A percentile compares a stretch with the other conserved stretches of the same genome.
Evolutionary conservation across 1,140 invertebrate species (phyloP).

Genomic region (Scylla paramamosain): DNA sequence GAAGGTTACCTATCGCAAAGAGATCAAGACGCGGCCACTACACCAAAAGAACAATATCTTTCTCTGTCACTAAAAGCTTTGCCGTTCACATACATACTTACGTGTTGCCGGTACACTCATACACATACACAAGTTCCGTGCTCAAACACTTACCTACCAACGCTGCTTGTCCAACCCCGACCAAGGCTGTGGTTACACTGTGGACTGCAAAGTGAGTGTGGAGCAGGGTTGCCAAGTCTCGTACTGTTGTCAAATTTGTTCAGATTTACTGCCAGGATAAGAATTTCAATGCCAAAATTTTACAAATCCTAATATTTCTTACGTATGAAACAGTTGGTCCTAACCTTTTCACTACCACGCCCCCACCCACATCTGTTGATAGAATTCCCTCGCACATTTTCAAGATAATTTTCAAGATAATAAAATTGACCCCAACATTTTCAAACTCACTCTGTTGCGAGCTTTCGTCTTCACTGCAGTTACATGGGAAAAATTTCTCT

Average conservation of each 20-base stretch:
- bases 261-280: neutral
- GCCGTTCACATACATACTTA: too few species aligned
- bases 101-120: too few species aligned
- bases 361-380: neutral
- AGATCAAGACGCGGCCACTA: too few species aligned
- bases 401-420: constrained; percentile 30
- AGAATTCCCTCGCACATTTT: constrained; percentile 56
- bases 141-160: too few species aligned
- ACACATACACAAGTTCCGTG: too few species aligned
- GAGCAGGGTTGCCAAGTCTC: neutral
- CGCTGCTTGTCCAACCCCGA: too few species aligned
- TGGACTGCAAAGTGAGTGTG: too few species aligned
- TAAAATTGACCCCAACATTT: constrained; percentile 58
- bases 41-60: too few species aligned
- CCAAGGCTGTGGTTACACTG: too few species aligned
- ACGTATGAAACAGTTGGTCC: neutral
- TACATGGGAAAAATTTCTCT: constrained; percentile 62
- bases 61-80: too few species aligned
- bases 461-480: constrained; percentile 62
- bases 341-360: neutral
- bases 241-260: neutral
- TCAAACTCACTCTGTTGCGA: constrained; percentile 53
- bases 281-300: neutral
- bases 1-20: too few species aligned
- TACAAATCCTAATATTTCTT: neutral